Conservation (phyloP, 2,797 vertebrate species). For the Mormyrops attenuatus region DNA sequence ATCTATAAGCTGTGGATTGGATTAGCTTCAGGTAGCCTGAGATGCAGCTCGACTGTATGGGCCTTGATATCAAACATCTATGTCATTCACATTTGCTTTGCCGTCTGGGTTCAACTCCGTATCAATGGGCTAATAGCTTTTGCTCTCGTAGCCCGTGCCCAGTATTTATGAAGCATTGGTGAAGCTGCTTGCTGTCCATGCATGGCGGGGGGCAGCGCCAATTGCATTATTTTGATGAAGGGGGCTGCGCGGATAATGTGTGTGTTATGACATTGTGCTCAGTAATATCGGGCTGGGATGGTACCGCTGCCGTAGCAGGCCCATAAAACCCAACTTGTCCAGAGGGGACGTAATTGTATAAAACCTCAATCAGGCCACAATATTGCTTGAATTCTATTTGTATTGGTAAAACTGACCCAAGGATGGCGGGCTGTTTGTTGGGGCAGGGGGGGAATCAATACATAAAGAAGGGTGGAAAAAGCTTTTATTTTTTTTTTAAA, state of each 20-base stretch:
- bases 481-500: constrained; percentile 53
- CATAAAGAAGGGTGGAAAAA: constrained; percentile 31
- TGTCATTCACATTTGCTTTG: constrained; percentile 46
- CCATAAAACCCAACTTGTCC: constrained; percentile 71
- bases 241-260: constrained; percentile 48
- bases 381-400: constrained; percentile 88
- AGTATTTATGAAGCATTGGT: constrained; percentile 42
- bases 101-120: constrained; percentile 35
- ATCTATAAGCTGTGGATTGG: constrained; percentile 30
- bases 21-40: constrained; percentile 38
- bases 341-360: constrained; percentile 70
- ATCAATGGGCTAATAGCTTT: constrained; percentile 48
- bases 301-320: constrained; percentile 50
- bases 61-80: constrained; percentile 30
- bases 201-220: constrained; percentile 39
- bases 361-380: constrained; percentile 76
- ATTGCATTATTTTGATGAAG: constrained; percentile 49
- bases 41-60: constrained; percentile 34
- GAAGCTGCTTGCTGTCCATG: constrained; percentile 48
- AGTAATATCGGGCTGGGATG: constrained; percentile 50
- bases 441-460: constrained; percentile 27
- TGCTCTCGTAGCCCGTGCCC: constrained; percentile 32
- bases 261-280: constrained; percentile 43
- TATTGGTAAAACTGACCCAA: constrained; percentile 82
- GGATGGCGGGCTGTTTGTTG: constrained; percentile 75